Evolutionary conservation across 2,797 vertebrate genomes (phyloP).

Genomic region (Epinephelus awoara): DNA sequence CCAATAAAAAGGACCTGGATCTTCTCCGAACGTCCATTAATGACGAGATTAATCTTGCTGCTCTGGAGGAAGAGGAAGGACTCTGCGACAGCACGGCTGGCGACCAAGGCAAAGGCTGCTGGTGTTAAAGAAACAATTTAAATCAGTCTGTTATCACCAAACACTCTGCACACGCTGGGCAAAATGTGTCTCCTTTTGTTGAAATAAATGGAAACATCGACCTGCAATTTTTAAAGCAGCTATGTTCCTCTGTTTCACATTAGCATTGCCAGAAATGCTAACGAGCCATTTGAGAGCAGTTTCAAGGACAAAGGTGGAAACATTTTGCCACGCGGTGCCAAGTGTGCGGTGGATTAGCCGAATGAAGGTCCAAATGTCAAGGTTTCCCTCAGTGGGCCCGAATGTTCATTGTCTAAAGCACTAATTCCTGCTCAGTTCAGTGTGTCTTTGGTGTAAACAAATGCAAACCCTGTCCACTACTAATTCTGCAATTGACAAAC

Average conservation of each 20-base stretch:
- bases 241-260: background rate
- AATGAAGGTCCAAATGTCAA: slow-evolving; percentile 23
- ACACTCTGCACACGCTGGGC: slow-evolving; percentile 31
- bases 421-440: slow-evolving; percentile 21
- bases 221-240: slow-evolving; percentile 29
- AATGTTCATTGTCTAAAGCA: slow-evolving; percentile 31
- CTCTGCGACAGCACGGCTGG: slow-evolving; percentile 80
- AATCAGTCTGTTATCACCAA: slow-evolving; percentile 6
- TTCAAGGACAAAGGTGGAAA: slow-evolving; percentile 24
- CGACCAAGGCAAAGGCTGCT: slow-evolving; percentile 90
- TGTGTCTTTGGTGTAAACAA: slow-evolving; percentile 32
- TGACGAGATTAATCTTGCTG: slow-evolving; percentile 87
- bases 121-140: slow-evolving; percentile 88
- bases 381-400: slow-evolving; percentile 18
- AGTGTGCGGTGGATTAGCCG: slow-evolving; percentile 31
- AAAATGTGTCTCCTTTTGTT: slow-evolving; percentile 36
- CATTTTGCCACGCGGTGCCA: slow-evolving; percentile 42
- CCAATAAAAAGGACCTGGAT: slow-evolving; percentile 95
- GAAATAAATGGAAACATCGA: slow-evolving; percentile 1
- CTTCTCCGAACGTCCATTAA: slow-evolving; percentile 87
- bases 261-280: slow-evolving; percentile 15
- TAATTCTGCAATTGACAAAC: slow-evolving; percentile 1
- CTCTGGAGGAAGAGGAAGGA: slow-evolving; percentile 91
- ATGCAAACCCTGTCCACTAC: slow-evolving; percentile 12
- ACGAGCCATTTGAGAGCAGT: slow-evolving; percentile 21